Conservation (phyloP, 2,797 vertebrate genomes). For the Heterohyrax brucei region DNA sequence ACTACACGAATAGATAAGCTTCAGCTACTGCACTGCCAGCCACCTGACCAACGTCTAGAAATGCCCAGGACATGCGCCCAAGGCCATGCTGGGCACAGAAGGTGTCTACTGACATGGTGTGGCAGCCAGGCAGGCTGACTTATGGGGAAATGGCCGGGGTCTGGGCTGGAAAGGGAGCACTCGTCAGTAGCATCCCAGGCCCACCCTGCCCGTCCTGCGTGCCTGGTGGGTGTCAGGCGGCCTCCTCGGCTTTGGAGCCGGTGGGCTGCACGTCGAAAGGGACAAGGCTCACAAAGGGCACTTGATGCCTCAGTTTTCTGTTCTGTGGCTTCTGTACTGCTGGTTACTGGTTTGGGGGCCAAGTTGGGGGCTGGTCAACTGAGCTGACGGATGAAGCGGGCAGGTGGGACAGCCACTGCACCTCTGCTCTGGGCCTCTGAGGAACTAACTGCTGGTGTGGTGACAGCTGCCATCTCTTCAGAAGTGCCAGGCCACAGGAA, state of each 20-base stretch:
- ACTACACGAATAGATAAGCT: neutral
- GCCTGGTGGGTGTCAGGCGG: accelerated
- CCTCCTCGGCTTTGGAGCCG: too few species aligned
- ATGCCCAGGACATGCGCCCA: neutral
- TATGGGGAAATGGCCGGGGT: neutral
- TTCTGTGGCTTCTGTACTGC: neutral
- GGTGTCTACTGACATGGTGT: neutral
- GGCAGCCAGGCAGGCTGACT: neutral
- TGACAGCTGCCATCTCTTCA: neutral
- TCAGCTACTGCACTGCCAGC: accelerated
- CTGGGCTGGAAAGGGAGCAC: neutral
- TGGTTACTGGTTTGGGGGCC: neutral
- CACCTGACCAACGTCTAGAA: neutral
- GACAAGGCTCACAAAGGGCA: neutral
- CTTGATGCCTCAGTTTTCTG: neutral
- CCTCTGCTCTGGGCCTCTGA: neutral
- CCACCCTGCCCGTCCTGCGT: accelerated
- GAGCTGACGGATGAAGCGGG: too few species aligned
- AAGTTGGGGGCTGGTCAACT: accelerated
- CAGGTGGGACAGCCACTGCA: neutral
- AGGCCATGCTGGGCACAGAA: neutral
- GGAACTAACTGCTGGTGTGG: neutral
- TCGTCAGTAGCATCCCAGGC: neutral
- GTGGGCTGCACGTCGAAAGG: too few species aligned
- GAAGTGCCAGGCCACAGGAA: neutral